Evolutionary conservation across 2,113 vertebrate species (phyloP), one percentile per base, ranked within the genome.

Genomic region (Halcyon senegalensis): DNA sequence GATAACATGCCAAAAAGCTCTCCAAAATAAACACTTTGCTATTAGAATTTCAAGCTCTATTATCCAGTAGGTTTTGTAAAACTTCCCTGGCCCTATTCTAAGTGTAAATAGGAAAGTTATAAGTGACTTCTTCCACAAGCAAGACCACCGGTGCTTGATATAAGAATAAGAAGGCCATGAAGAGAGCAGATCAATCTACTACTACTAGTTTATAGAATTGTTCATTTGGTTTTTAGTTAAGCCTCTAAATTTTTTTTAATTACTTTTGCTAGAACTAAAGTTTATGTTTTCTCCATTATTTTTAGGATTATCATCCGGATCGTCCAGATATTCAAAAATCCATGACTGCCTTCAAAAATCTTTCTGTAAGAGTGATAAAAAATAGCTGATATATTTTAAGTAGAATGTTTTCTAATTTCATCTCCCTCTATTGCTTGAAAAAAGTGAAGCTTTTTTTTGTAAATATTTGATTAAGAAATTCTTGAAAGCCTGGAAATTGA

Each of bases 281-380:
- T 27, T 78, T 51, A 77, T 75, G 16, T 84, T 90, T 94, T 95
- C 79, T 89, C 55, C 28, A 44, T 96, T 96, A 43, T 24, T 95
- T 95, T 60, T 95, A 99, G 99, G 99, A 99, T 97, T 98, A 98
- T 96, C 99, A 99, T 93, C 98, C 98, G 2, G 99, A 99, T 96
- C 98, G 99, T 92, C 98, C 98, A 92, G 99, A 99, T 90, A 99
- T 99, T 95, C 99, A 99, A 64, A 99, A 99, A 97, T 99, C 99
- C 93, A 99, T 99, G 99, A 98, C 98, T 3, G 97, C 99, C 84
- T 99, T 99, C 98, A 99, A 99, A 96, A 99, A 98, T 83, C 98
- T 99, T 70, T 99, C 99, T 80, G 99, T 99, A 98, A 99, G 99
- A 94, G 21, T 74, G 20, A 44, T 82, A 46, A 74, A 76, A 14